Base-by-base conservation (phyloP, 2,797 vertebrate genomes). In the Novumbra hubbsi region DNA sequence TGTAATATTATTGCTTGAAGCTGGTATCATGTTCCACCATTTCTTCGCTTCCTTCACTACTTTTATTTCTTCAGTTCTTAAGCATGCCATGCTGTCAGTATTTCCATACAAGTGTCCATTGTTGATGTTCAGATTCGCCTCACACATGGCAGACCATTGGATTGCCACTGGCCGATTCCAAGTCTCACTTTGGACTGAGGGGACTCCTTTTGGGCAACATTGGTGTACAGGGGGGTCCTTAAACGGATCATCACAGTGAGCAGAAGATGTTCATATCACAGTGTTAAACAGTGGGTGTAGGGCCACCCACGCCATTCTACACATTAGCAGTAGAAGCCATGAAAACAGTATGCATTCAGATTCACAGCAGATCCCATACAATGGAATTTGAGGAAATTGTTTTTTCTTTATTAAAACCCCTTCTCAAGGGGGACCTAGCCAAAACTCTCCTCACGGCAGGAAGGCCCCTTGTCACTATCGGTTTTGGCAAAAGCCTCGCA, bases 401-500 rank as follows among this genome's bases (percentile, higher is more conserved):
- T 77, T 73, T 77, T 57, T 62, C 14, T 27, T 49, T 69, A 5
- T 6, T 24, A 15, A 27, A 34, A 45, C 27, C 62, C 73, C 60
- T 63, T 85, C 78, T 84, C 73, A 80, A 84, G 71, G 78, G 63
- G 32, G 63, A 77, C 77, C 30, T 9, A 49, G 60, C 52, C 27
- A 66, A 30, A 71, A n/a, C n/a, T 71, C 65, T 77, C 80, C 77
- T 73, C 60, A 63, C 78, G 76, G 72, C 74, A 72, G 71, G 64
- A 77, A 9, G 78, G 83, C 83, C 77, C 49, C 76, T 71, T 76
- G 64, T 74, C 78, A 69, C 64, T 98, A 99, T 98, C 97, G 97
- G 93, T 96, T 95, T 80, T 98, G 96, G 85, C 94, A 93, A 93
- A 99, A 98, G 88, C 97, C 97, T 74, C 97, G 98, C 74, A 95